Evolutionary conservation across 64 coral and sea anemone species (phyloP), one percentile per base, ranked within the genome.

Genomic region (Stichodactyla mertensii): DNA sequence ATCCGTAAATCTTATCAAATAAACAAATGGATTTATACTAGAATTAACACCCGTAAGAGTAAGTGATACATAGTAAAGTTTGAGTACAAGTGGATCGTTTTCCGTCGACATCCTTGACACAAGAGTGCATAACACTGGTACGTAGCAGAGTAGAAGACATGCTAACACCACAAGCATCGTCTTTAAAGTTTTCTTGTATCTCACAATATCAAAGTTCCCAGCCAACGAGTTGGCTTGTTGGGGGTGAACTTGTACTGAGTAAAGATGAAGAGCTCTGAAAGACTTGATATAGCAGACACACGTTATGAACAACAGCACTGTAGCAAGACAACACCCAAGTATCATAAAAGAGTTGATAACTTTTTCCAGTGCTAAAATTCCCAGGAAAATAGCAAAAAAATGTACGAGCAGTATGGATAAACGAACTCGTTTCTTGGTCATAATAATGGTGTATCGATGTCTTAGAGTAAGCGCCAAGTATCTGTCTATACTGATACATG

Each of bases 171-270:
- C 27, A 52, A 79, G 10, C 77, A 79, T 79, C 77, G 28, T 79
- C 26, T 79, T 79, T 4, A 78, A 24, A 51, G 71, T 78, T 24
- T 79, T 79, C 51, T 52, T 79, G 77, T 79, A 79, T 51, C 51
- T 79, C 20, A 79, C 77, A 79, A 79, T 26, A 79, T 79, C 77
- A 79, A 79, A 79, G 77, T 79, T 51, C 15, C 77, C 77, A 79
- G 26, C 27, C 27, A 79, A 79, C 28, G 18, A 10, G 77, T 79
- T 79, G 15, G 62, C 4, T 79, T 79, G 77, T 79, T 52, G 26
- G 77, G 77, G 13, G 77, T 79, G 77, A 52, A 79, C 77, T 79
- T 79, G 26, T 6, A 52, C 26, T 79, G 77, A 10, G 77, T 79
- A 51, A 15, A 13, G 77, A 79, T 51, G 77, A 79, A 79, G 77